Evolutionary conservation across 35 echinoderm and acorn worm species (phyloP).

Genomic region (Apostichopus japonicus): DNA sequence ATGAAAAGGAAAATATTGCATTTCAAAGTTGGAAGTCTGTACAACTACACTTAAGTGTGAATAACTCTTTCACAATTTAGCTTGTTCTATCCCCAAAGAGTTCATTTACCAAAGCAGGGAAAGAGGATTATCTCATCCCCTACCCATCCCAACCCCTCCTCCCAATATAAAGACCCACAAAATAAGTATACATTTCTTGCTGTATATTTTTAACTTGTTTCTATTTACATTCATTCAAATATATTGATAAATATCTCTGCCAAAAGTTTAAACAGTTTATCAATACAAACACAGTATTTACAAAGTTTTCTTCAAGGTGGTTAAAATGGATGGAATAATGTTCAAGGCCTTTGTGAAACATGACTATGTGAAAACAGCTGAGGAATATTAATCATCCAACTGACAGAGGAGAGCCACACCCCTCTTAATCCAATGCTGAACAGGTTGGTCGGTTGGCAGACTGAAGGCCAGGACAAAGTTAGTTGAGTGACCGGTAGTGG

Average conservation of each 20-base stretch:
- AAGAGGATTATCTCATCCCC: no score
- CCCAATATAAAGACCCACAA: not conserved
- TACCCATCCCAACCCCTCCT: not conserved
- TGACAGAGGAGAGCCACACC: constrained; percentile 93
- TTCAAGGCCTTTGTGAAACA: constrained; percentile 24
- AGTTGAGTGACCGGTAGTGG: constrained; percentile 97
- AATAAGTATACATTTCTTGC: not conserved
- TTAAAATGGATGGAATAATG: constrained; percentile 44
- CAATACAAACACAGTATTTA: not conserved
- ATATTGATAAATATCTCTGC: not conserved
- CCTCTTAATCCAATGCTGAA: constrained; percentile 97
- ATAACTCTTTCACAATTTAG: no score
- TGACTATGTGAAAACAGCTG: not conserved
- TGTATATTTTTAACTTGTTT: not conserved
- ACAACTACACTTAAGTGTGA: no score
- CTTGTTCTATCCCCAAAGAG: no score
- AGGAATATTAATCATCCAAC: constrained; percentile 78
- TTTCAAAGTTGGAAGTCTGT: no score
- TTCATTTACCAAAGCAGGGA: no score
- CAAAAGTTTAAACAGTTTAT: not conserved
- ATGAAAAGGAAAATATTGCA: no score
- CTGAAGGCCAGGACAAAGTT: constrained; percentile 95
- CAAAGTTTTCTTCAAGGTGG: not conserved
- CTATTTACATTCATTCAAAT: no score
- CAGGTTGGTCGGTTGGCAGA: constrained; percentile 86